Conservation (phyloP, 2,888 invertebrate species). For the Abrostola tripartita region DNA sequence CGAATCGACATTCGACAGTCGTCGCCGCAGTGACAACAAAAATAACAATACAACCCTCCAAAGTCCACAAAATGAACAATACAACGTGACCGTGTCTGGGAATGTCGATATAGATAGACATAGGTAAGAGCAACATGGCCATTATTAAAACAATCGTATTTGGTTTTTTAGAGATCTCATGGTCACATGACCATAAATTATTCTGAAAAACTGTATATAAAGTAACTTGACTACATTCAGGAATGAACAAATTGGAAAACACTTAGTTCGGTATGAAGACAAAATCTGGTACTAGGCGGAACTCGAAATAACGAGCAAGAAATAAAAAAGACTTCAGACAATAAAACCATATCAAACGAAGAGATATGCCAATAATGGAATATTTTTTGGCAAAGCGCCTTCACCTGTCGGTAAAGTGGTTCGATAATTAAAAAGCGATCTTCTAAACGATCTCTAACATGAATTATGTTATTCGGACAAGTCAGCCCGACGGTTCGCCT, state of each 20-base stretch:
- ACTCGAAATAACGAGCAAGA: not conserved
- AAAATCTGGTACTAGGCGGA: not conserved
- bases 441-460: conserved; percentile 27
- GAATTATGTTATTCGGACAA: conserved; percentile 28
- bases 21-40: not conserved
- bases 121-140: not conserved
- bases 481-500: conserved; percentile 49
- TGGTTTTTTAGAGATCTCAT: too few species aligned
- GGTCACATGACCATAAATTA: not conserved
- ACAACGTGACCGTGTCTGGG: conserved; percentile 25
- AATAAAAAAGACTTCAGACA: conserved; percentile 7
- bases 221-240: not conserved
- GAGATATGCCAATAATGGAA: conserved; percentile 31
- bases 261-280: not conserved
- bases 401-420: conserved; percentile 23
- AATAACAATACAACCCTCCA: not conserved
- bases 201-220: not conserved
- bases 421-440: conserved; percentile 39
- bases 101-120: conserved; percentile 5
- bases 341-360: conserved; percentile 7
- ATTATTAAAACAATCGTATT: conserved; percentile 3
- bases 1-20: not conserved
- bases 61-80: conserved; percentile 9
- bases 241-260: not conserved
- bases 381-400: conserved; percentile 43